phyloP scores from a whole-genome alignment of 1,140 invertebrate species.

The Drosophila aff. region DNA sequence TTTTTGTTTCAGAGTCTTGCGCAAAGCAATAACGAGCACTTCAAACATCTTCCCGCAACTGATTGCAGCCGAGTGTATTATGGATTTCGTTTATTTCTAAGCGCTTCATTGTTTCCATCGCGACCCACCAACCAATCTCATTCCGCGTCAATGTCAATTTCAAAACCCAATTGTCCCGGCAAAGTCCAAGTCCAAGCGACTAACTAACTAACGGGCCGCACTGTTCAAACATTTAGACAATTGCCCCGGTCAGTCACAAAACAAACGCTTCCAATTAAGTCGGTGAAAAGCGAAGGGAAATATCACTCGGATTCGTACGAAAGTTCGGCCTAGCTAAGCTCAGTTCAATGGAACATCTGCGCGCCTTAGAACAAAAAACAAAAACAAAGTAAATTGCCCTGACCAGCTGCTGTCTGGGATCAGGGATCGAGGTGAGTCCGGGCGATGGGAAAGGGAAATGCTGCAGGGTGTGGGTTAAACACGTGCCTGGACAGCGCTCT shows the following conservation, averaged over 20 bases:
- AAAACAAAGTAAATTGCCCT: slow-evolving; percentile 54
- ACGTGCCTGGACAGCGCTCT: slow-evolving; percentile 14
- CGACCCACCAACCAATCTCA: slow-evolving; percentile 37
- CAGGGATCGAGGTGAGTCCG: slow-evolving; percentile 17
- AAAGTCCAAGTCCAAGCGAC: slow-evolving; percentile 46
- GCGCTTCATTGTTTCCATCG: slow-evolving; percentile 24
- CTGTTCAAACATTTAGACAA: slow-evolving; percentile 60
- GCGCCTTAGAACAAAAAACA: slow-evolving; percentile 54
- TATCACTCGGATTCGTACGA: slow-evolving; percentile 8
- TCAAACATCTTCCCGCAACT: slow-evolving; percentile 29
- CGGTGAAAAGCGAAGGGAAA: slow-evolving; percentile 57
- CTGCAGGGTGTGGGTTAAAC: slow-evolving; percentile 21
- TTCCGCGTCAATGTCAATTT: slow-evolving; percentile 56
- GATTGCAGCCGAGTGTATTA: slow-evolving; percentile 12
- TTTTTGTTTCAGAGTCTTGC: slow-evolving; percentile 36
- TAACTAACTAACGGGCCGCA: slow-evolving; percentile 29
- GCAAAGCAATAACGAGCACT: slow-evolving; percentile 15
- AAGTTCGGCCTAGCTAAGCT: slow-evolving; percentile 9
- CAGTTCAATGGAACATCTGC: slow-evolving; percentile 51
- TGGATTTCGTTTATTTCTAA: slow-evolving; percentile 36
- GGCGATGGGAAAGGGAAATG: background rate
- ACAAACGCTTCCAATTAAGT: slow-evolving; percentile 63
- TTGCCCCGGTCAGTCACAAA: slow-evolving; percentile 35
- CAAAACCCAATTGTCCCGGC: slow-evolving; percentile 38
- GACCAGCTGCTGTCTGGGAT: slow-evolving; percentile 36